These are phyloP conservation scores for Rissa tridactyla DNA, from an alignment of 2,113 vertebrate genomes.

Conservation along the genomic window DNA sequence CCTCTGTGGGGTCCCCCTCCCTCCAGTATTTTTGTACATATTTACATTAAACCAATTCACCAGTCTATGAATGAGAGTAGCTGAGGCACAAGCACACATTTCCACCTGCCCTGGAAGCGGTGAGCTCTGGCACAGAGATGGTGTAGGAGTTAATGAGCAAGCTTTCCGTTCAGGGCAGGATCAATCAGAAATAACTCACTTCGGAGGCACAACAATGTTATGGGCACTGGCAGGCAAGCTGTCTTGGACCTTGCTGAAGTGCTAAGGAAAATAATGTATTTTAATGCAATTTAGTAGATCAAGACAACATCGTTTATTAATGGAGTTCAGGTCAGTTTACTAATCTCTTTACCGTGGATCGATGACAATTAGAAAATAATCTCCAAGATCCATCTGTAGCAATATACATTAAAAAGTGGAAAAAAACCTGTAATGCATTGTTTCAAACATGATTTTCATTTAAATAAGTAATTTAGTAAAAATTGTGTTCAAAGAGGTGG, in stretches of 20 bases:
- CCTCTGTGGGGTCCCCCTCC: fast-evolving
- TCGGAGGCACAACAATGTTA: neutral
- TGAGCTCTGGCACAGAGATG: neutral
- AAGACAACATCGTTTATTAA: neutral
- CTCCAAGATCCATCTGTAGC: neutral
- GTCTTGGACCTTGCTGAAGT: neutral
- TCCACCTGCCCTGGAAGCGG: neutral
- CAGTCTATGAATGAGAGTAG: neutral
- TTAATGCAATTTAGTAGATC: neutral
- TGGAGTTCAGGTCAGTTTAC: neutral
- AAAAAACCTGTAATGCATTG: neutral
- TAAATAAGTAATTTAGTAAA: neutral
- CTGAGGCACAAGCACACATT: neutral
- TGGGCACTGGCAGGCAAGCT: neutral
- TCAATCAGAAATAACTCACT: neutral
- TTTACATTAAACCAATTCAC: neutral
- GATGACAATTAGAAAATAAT: neutral
- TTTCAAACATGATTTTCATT: neutral
- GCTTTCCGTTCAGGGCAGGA: neutral
- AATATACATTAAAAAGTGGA: neutral
- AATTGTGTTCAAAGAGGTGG: neutral
- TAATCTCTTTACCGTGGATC: neutral
- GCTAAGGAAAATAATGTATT: neutral
- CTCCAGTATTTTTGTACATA: neutral
- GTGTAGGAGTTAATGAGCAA: neutral